Percentiles rank a stretch among this genome's conserved stretches.
Evolutionary conservation across 2,113 vertebrate genomes (phyloP).

Genomic region (Sciurus niger): DNA sequence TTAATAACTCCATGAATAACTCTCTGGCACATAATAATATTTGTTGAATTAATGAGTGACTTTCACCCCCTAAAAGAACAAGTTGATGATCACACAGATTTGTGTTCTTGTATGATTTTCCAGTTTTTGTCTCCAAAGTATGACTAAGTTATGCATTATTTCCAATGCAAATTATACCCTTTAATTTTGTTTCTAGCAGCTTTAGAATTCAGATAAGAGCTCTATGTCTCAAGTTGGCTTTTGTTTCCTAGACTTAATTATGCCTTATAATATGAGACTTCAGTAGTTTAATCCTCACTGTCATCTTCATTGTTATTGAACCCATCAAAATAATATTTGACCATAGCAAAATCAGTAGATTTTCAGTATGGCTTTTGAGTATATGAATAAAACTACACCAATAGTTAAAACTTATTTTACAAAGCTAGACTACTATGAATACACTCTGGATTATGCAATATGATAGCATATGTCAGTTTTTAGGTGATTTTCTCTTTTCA

Average conservation of each 20-base stretch:
- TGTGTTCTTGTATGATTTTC: conserved; percentile 17
- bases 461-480: not conserved
- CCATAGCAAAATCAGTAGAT: not conserved
- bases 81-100: not conserved
- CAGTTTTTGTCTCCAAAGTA: not conserved
- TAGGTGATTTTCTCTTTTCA: not conserved
- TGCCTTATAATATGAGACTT: not conserved
- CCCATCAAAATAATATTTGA: not conserved
- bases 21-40: not conserved
- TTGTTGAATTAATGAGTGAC: not conserved
- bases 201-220: not conserved
- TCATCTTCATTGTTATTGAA: not conserved
- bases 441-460: not conserved
- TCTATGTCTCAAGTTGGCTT: not conserved
- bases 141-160: not conserved
- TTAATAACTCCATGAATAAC: conserved; percentile 24
- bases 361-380: not conserved
- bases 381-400: not conserved
- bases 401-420: conserved; percentile 7
- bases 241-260: not conserved
- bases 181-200: conserved; percentile 17
- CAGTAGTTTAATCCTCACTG: not conserved
- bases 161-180: not conserved
- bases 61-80: not conserved
- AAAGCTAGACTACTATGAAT: not conserved